These are phyloP conservation scores for Pseudococcus longispinus DNA, from an alignment of 2,888 invertebrate species.

Conservation along the genomic window DNA sequence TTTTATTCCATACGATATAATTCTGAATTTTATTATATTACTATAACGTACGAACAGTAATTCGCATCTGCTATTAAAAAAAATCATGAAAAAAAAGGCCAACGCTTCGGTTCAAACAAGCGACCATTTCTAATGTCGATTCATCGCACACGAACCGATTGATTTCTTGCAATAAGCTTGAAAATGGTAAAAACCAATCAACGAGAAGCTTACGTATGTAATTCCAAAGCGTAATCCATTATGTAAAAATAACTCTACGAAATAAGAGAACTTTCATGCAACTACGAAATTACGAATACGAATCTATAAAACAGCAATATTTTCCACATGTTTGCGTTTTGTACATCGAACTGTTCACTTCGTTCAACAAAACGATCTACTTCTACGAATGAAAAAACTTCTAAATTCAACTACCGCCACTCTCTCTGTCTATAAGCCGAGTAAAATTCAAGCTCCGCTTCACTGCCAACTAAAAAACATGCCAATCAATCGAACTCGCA, in stretches of 20 bases:
- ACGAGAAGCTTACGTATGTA: background rate
- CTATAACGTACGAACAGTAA: background rate
- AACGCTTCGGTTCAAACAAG: background rate
- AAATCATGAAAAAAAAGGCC: background rate
- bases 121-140: background rate
- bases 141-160: background rate
- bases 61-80: background rate
- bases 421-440: background rate
- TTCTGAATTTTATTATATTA: too few relatives aligned
- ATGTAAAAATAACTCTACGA: background rate
- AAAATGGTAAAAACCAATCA: background rate
- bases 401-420: background rate
- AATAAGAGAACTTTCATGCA: background rate
- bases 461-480: conserved; percentile 17
- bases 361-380: background rate
- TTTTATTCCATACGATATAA: too few relatives aligned
- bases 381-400: background rate
- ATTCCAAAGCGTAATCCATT: background rate
- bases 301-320: background rate
- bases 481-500: conserved; percentile 30
- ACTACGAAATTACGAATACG: conserved; percentile 1
- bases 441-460: background rate
- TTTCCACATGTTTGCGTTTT: background rate
- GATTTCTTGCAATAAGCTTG: background rate
- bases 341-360: background rate